These are phyloP conservation scores for Eciton burchellii DNA, from an alignment of 1,140 invertebrate species.

Conservation along the genomic window DNA sequence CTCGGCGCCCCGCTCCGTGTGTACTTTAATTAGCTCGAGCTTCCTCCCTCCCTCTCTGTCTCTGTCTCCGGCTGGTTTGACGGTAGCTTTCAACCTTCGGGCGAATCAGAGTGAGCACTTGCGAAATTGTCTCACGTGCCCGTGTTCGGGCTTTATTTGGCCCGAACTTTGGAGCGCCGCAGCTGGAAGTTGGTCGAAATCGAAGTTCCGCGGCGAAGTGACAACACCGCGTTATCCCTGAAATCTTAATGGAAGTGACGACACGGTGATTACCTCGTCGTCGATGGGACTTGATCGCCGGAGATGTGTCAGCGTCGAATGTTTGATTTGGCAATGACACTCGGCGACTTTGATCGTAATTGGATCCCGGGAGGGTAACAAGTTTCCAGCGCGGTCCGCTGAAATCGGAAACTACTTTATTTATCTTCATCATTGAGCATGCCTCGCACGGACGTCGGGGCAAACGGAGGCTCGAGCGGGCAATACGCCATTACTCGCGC, in stretches of 20 bases:
- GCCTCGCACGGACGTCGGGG: not conserved
- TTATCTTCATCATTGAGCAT: not conserved
- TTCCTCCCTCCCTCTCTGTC: too few species aligned
- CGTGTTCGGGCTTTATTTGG: constrained; percentile 64
- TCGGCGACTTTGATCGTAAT: constrained; percentile 15
- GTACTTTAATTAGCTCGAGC: constrained; percentile 69
- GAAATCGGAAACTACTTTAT: constrained; percentile 8
- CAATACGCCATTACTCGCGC: not conserved
- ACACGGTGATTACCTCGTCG: constrained; percentile 51
- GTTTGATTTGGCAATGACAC: constrained; percentile 39
- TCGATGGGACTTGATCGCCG: constrained; percentile 29
- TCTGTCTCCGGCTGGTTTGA: constrained; percentile 44
- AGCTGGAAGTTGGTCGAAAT: constrained; percentile 48
- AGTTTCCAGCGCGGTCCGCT: not conserved
- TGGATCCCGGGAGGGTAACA: constrained; percentile 30
- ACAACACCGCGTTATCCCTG: constrained; percentile 50
- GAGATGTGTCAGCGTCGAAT: constrained; percentile 39
- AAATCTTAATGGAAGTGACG: constrained; percentile 69
- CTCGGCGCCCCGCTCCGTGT: constrained; percentile 26
- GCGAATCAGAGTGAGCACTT: constrained; percentile 36
- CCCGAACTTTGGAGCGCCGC: constrained; percentile 63
- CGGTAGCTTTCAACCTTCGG: constrained; percentile 50
- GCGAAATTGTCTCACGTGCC: constrained; percentile 71
- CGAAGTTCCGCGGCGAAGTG: constrained; percentile 52
- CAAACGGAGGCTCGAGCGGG: not conserved